phyloP scores from a whole-genome alignment of 2,797 vertebrate species.

The Pelodytes ibericus region DNA sequence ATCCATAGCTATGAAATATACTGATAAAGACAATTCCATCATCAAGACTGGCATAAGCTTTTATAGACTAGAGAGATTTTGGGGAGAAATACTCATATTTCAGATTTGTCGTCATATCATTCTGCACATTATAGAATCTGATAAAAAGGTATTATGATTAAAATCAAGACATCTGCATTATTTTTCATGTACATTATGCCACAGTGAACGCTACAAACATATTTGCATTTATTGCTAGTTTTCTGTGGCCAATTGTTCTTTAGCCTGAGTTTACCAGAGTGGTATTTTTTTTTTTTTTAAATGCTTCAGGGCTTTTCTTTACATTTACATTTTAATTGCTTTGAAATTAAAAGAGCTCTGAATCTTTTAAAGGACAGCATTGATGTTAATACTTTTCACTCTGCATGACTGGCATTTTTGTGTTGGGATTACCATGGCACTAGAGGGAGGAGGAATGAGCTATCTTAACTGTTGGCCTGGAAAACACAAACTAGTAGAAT shows the following conservation, averaged over 20 bases:
- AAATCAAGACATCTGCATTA: background rate
- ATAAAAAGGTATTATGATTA: background rate
- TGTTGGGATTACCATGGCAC: background rate
- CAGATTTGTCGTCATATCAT: too few relatives aligned
- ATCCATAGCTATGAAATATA: too few relatives aligned
- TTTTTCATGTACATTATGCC: background rate
- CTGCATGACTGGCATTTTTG: background rate
- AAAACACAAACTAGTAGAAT: background rate
- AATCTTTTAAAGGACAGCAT: constrained; percentile 9
- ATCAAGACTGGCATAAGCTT: too few relatives aligned
- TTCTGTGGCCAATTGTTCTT: background rate
- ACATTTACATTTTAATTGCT: background rate
- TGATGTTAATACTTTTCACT: constrained; percentile 4
- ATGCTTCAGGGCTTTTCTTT: background rate
- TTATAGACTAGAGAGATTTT: too few relatives aligned
- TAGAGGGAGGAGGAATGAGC: background rate
- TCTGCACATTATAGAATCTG: too few relatives aligned
- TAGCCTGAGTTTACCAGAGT: background rate
- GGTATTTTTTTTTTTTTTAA: background rate
- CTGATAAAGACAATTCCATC: too few relatives aligned
- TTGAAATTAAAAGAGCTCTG: constrained; percentile 2
- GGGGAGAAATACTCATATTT: too few relatives aligned
- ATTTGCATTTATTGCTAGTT: background rate
- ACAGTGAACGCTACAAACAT: background rate
- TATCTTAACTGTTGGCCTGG: background rate